These are phyloP conservation scores for Drymonia ruficornis DNA, from an alignment of 2,888 invertebrate species.

Conservation along the genomic window DNA sequence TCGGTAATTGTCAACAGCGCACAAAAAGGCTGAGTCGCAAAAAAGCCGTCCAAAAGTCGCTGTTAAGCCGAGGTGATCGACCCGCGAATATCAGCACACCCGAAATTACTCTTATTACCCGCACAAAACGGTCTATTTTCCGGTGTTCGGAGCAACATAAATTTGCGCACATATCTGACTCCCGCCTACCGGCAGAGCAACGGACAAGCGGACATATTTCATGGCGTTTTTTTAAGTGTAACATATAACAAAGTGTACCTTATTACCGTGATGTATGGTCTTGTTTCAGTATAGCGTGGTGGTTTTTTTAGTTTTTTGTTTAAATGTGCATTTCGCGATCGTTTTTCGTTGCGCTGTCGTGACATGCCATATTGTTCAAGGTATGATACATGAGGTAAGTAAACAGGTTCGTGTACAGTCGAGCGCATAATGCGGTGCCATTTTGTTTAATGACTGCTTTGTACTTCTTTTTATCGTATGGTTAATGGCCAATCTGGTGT, in stretches of 20 bases:
- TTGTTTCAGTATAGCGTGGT: slow-evolving; percentile 40
- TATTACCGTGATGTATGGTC: slow-evolving; percentile 54
- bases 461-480: too few relatives aligned
- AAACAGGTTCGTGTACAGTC: slow-evolving; percentile 74
- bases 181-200: slow-evolving; percentile 74
- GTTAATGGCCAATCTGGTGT: too few relatives aligned
- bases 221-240: slow-evolving; percentile 52
- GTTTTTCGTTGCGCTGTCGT: slow-evolving; percentile 74
- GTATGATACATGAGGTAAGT: slow-evolving; percentile 76
- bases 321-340: slow-evolving; percentile 63
- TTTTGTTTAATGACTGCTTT: slow-evolving; percentile 66
- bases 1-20: slow-evolving; percentile 62
- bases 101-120: slow-evolving; percentile 51
- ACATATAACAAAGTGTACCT: slow-evolving; percentile 50
- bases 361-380: slow-evolving; percentile 81
- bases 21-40: slow-evolving; percentile 51
- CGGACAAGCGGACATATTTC: slow-evolving; percentile 79
- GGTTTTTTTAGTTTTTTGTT: slow-evolving; percentile 46
- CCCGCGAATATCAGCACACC: slow-evolving; percentile 43
- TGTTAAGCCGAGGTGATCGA: slow-evolving; percentile 65
- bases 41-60: slow-evolving; percentile 56
- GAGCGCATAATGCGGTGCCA: slow-evolving; percentile 63
- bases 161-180: slow-evolving; percentile 71
- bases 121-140: slow-evolving; percentile 57
- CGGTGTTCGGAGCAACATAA: slow-evolving; percentile 49